Evolutionary conservation across 2,113 vertebrate species (phyloP).

Genomic region (Choloepus hoffmanni): DNA sequence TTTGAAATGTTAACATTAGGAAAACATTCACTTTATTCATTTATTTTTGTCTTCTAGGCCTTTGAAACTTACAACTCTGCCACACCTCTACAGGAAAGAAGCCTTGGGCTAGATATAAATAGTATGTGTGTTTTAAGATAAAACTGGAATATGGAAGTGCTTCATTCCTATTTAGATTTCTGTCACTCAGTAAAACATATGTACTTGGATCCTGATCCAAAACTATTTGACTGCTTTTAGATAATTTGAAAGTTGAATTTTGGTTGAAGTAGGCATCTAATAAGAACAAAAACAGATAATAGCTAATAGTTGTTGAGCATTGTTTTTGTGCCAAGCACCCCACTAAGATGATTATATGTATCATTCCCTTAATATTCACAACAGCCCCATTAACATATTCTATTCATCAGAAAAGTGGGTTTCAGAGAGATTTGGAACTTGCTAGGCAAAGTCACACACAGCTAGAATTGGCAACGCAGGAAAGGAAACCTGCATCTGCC

Average conservation of each 20-base stretch:
- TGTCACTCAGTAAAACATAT: background rate
- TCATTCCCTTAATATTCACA: background rate
- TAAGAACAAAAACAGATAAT: background rate
- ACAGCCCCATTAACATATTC: background rate
- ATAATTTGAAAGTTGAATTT: conserved; percentile 26
- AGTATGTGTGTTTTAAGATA: conserved; percentile 77
- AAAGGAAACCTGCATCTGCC: background rate
- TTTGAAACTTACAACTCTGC: conserved; percentile 86
- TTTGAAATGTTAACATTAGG: conserved; percentile 41
- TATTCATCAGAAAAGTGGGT: background rate
- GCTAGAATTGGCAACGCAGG: background rate
- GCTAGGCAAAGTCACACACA: background rate
- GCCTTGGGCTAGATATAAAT: conserved; percentile 80
- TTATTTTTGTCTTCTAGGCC: conserved; percentile 81
- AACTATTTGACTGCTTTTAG: background rate
- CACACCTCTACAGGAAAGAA: conserved; percentile 81
- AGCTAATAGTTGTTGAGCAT: background rate
- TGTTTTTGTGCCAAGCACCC: background rate
- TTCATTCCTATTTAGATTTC: conserved; percentile 27
- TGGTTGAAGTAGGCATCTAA: background rate
- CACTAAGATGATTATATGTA: background rate
- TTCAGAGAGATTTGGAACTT: background rate
- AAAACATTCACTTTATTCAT: background rate
- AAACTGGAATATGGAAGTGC: background rate
- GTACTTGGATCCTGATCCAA: background rate